These are phyloP conservation scores for Muscicapa comitata DNA, from an alignment of 2,797 vertebrate species.

Conservation along the genomic window DNA sequence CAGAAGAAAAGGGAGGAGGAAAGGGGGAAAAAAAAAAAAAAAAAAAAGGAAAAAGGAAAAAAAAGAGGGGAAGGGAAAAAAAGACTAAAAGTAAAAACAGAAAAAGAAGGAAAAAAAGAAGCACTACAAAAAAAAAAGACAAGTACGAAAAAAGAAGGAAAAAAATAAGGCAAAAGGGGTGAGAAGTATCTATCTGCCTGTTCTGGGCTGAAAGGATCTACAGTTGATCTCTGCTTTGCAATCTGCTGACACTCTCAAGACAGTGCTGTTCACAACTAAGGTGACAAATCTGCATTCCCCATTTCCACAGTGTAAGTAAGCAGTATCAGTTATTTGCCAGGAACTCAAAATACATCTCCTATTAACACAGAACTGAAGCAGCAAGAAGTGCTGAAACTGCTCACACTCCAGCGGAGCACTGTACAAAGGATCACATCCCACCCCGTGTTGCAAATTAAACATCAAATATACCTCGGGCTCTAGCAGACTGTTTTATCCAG, in stretches of 20 bases:
- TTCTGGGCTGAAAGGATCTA: background rate
- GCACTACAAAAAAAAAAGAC: background rate
- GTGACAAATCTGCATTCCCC: background rate
- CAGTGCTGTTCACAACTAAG: background rate
- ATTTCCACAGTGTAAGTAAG: background rate
- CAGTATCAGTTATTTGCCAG: background rate
- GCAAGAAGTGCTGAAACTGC: background rate
- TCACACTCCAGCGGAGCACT: background rate
- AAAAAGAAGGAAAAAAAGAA: background rate
- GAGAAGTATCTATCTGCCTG: background rate
- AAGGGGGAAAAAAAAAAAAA: rapidly evolving
- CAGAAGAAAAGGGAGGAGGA: background rate
- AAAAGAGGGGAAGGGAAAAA: too few species aligned
- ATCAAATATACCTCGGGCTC: background rate
- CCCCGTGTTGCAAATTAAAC: background rate
- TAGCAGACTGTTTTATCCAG: background rate
- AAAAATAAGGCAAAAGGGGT: background rate
- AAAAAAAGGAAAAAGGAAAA: rapidly evolving
- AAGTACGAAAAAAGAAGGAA: background rate
- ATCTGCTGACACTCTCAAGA: background rate
- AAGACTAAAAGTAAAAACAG: too few species aligned
- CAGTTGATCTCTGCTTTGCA: background rate
- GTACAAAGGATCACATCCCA: background rate
- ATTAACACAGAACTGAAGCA: background rate
- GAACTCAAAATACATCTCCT: background rate